Evolutionary conservation across 2,113 vertebrate species (phyloP), one percentile per base, ranked within the genome.

Genomic region (Nothobranchius furzeri): DNA sequence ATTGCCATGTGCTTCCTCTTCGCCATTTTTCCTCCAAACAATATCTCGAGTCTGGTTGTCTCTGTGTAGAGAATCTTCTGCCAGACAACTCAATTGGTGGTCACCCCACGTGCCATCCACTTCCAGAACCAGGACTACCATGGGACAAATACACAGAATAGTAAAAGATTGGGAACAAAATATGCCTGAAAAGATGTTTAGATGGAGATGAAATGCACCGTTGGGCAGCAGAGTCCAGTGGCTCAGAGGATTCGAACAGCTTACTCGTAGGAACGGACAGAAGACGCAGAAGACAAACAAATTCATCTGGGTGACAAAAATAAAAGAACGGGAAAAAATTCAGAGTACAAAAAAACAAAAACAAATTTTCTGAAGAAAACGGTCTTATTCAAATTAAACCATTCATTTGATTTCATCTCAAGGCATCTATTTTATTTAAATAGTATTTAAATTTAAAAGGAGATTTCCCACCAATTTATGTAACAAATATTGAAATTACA

Each of bases 51-150:
- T 66, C 51, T 58, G 7, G 9, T 54, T 20, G 20, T 12, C 25
- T 25, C 40, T 67, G 6, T 10, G 49, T 5, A 2, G 7, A 13
- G 25, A 14, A n/a, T 75, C 75, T 42, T 71, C 55, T 8, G 56
- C 70, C 49, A 87, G 17, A 55, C 90, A 91, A 59, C 49, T 85
- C 56, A 91, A 30, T 0, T 59, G 37, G 3, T 71, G 68, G 11
- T 74, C 64, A 40, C 65, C 63, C 57, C 10, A 0, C 3, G 42
- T 17, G 30, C 86, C 88, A 10, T 82, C 55, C 63, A 88, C 85
- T 1, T 87, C 73, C 75, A 88, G 30, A n/a, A 91, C 82, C 55
- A 90, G 55, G 74, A 78, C 90, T 91, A 72, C 10, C 0, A 15
- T 12, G 55, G 35, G 30, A 69, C 35, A 69, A n/a, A 59, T 3